A percentile compares a stretch with the other conserved stretches of the same genome.
phyloP scores from a whole-genome alignment of 2,797 vertebrate species.

The Strix occidentalis region DNA sequence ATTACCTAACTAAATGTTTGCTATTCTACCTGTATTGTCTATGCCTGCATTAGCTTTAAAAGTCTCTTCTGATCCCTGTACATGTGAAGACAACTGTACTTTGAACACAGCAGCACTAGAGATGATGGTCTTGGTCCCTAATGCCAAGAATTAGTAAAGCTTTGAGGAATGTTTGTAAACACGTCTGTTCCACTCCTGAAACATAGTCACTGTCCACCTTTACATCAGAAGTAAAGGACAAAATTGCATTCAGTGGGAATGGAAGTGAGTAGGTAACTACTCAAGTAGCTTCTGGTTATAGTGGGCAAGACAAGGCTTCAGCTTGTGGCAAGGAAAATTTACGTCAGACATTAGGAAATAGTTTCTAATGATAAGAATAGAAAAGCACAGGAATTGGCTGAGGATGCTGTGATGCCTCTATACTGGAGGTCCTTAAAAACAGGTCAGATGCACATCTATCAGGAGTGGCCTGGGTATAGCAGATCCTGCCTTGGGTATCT shows the following conservation, averaged over 20 bases:
- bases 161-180: background rate
- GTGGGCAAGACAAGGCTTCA: background rate
- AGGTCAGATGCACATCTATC: background rate
- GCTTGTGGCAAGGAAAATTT: conserved; percentile 28
- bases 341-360: conserved; percentile 45
- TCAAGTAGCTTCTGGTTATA: conserved; percentile 1
- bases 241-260: background rate
- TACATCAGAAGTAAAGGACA: background rate
- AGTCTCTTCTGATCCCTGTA: background rate
- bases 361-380: conserved; percentile 40
- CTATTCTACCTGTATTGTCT: background rate
- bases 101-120: background rate
- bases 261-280: background rate
- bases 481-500: background rate
- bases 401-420: background rate
- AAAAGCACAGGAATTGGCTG: conserved; percentile 51
- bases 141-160: background rate
- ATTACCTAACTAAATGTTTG: background rate
- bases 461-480: background rate
- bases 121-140: background rate
- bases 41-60: background rate
- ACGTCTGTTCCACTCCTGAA: background rate
- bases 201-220: background rate
- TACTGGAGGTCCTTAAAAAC: conserved; percentile 10
- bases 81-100: background rate